Evolutionary conservation across 2,888 invertebrate genomes (phyloP).

Genomic region (Unio delphinus): DNA sequence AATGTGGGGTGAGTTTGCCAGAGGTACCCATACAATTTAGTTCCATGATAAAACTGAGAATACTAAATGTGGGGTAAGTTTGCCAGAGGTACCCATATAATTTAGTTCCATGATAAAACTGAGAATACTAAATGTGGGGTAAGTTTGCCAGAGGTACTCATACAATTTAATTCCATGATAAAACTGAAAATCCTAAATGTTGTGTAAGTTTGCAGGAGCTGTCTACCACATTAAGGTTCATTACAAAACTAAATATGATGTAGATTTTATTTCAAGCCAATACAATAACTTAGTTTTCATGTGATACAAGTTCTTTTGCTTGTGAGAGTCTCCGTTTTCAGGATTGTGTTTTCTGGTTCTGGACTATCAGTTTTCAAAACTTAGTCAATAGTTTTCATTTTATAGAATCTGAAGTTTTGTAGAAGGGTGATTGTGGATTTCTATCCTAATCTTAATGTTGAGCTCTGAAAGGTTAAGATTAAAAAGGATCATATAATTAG

Average conservation of each 20-base stretch:
- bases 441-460: too few species aligned
- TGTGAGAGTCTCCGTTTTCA: too few species aligned
- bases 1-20: conserved; percentile 67
- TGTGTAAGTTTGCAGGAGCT: conserved; percentile 69
- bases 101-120: conserved; percentile 95
- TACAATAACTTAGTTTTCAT: neutral
- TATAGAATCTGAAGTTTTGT: too few species aligned
- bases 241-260: conserved; percentile 81
- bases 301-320: neutral
- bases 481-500: too few species aligned
- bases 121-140: conserved; percentile 76
- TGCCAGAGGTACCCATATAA: conserved; percentile 87
- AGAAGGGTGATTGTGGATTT: too few species aligned
- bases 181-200: too few species aligned
- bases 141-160: too few species aligned
- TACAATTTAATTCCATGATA: too few species aligned
- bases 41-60: conserved; percentile 91
- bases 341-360: too few species aligned
- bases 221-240: conserved; percentile 92
- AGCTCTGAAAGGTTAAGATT: too few species aligned
- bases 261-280: conserved; percentile 40
- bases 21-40: conserved; percentile 95
- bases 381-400: too few species aligned
- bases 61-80: conserved; percentile 70
- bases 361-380: too few species aligned